phyloP scores from a whole-genome alignment of 1,140 invertebrate genomes.

The Samia ricini region DNA sequence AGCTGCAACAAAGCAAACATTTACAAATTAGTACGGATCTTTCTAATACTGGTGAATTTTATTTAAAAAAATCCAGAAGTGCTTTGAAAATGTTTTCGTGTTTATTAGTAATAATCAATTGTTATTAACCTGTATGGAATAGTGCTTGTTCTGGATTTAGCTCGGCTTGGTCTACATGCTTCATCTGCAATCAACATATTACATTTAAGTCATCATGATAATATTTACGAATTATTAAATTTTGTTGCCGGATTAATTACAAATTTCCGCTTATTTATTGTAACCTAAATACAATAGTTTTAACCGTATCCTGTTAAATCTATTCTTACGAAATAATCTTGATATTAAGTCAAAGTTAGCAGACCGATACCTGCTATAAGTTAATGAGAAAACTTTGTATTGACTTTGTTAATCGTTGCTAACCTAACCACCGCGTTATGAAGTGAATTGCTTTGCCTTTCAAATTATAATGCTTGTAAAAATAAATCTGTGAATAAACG shows the following conservation, averaged over 20 bases:
- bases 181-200: conserved; percentile 74
- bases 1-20: conserved; percentile 64
- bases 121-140: conserved; percentile 72
- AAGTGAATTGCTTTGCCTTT: background rate
- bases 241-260: conserved; percentile 47
- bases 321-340: conserved; percentile 69
- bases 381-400: conserved; percentile 75
- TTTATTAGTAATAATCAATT: conserved; percentile 3
- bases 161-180: conserved; percentile 73
- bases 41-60: background rate
- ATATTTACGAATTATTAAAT: conserved; percentile 14
- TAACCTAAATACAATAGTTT: background rate
- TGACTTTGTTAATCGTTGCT: conserved; percentile 69
- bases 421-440: conserved; percentile 19
- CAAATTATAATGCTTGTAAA: background rate
- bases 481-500: conserved; percentile 18
- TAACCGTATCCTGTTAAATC: conserved; percentile 58
- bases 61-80: too few relatives aligned
- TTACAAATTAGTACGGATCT: conserved; percentile 20
- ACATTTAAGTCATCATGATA: conserved; percentile 34
- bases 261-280: conserved; percentile 1
- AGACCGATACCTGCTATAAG: conserved; percentile 73
- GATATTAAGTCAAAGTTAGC: conserved; percentile 66
- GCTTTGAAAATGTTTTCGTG: background rate
- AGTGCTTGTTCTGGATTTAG: conserved; percentile 74